phyloP scores from a whole-genome alignment of 2,888 invertebrate species.

The Tachina lurida region DNA sequence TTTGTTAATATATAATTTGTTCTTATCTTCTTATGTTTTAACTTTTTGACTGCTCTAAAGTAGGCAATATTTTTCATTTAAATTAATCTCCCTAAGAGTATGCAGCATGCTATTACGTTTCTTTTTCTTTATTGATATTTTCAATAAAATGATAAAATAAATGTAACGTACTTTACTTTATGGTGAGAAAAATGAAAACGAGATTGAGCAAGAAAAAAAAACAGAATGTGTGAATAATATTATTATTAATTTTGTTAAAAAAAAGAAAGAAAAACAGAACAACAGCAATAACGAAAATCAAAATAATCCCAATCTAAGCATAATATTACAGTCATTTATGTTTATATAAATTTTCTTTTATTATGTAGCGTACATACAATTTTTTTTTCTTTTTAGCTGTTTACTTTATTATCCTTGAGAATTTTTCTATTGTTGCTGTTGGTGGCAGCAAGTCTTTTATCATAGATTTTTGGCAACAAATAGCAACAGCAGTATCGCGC shows the following conservation, averaged over 20 bases:
- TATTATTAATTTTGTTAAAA: constrained; percentile 30
- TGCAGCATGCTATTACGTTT: constrained; percentile 35
- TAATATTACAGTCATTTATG: constrained; percentile 42
- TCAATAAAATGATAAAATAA: constrained; percentile 35
- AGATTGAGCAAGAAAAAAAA: not conserved
- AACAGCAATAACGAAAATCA: constrained; percentile 26
- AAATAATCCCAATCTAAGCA: constrained; percentile 35
- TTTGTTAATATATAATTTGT: constrained; percentile 23
- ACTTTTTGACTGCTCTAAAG: constrained; percentile 29
- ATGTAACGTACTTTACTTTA: not conserved
- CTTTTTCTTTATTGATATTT: constrained; percentile 42
- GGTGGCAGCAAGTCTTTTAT: constrained; percentile 34
- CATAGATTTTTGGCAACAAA: constrained; percentile 54
- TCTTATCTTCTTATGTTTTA: constrained; percentile 14
- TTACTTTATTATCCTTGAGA: constrained; percentile 36
- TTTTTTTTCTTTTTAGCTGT: not conserved
- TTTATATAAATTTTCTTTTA: constrained; percentile 26
- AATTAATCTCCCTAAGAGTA: constrained; percentile 41
- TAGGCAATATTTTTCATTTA: constrained; percentile 47
- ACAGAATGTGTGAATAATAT: constrained; percentile 57
- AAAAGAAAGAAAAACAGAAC: not conserved
- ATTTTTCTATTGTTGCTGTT: not conserved
- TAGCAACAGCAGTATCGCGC: constrained; percentile 14
- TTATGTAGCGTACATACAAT: not conserved
- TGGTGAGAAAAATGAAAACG: constrained; percentile 5